Evolutionary conservation across 2,888 invertebrate species (phyloP).

Genomic region (Stenodema calcarata): DNA sequence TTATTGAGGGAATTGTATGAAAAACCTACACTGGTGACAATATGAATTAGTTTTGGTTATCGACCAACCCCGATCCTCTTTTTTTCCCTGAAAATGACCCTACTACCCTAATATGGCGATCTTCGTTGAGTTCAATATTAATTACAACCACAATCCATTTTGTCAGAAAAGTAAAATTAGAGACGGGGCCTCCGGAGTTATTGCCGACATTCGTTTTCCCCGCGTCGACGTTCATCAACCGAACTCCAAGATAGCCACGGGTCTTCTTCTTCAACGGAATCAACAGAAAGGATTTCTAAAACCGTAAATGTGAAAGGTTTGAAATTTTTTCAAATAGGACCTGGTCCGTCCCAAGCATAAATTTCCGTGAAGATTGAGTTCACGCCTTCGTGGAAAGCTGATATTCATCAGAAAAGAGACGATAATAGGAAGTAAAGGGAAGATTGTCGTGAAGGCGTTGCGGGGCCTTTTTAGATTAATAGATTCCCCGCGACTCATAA

Average conservation of each 20-base stretch:
- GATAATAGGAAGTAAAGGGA: not conserved
- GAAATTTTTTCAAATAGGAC: not conserved
- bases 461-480: not conserved
- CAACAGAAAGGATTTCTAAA: not conserved
- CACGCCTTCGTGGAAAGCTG: not conserved
- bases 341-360: not conserved
- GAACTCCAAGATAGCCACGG: not conserved
- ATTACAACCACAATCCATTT: too few relatives aligned
- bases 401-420: slow-evolving; percentile 2
- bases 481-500: not conserved
- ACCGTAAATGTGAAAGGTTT: not conserved
- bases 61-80: too few relatives aligned
- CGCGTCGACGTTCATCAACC: not conserved
- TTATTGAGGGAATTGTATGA: too few relatives aligned
- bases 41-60: too few relatives aligned
- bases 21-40: too few relatives aligned
- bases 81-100: too few relatives aligned
- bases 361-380: not conserved
- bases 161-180: too few relatives aligned
- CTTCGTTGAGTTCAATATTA: too few relatives aligned
- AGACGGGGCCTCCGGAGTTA: too few relatives aligned
- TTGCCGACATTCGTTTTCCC: not conserved
- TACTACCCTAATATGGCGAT: too few relatives aligned
- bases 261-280: not conserved
- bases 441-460: not conserved